Percentiles rank a stretch among this genome's conserved stretches.
Conservation (phyloP, 1,140 invertebrate species). For the Hormaphis cornu region DNA sequence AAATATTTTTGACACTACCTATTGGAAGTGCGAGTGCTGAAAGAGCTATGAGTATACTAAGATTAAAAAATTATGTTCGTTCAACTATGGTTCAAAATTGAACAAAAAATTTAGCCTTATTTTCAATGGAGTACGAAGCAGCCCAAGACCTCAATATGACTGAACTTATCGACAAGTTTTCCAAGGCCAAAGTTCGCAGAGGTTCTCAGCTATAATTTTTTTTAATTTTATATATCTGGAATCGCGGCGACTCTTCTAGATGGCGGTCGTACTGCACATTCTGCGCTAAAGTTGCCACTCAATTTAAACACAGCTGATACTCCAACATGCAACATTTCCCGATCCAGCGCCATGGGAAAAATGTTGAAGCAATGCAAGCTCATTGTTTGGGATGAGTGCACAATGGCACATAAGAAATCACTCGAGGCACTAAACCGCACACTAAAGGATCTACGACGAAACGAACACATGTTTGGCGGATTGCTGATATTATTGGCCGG, state of each 20-base stretch:
- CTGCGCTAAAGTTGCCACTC: slow-evolving; percentile 44
- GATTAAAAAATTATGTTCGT: no score
- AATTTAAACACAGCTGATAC: slow-evolving; percentile 37
- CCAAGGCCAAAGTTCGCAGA: no score
- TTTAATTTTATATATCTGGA: no score
- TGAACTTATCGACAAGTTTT: no score
- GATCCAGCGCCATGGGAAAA: slow-evolving; percentile 35
- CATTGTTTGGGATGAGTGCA: slow-evolving; percentile 43
- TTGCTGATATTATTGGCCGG: slow-evolving; percentile 33
- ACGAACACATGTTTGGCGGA: slow-evolving; percentile 11
- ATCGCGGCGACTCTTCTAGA: slow-evolving; percentile 44
- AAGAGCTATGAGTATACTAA: no score
- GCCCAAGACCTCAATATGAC: no score
- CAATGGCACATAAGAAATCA: slow-evolving; percentile 40
- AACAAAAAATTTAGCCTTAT: no score
- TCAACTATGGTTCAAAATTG: no score
- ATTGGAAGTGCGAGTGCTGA: no score
- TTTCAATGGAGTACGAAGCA: no score
- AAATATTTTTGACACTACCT: no score
- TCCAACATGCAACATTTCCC: slow-evolving; percentile 41
- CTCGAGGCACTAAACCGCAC: slow-evolving; percentile 40
- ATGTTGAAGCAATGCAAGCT: slow-evolving; percentile 38
- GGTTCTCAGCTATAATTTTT: no score
- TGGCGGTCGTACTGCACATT: slow-evolving; percentile 47
- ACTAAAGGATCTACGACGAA: slow-evolving; percentile 37